Evolutionary conservation across 2,797 vertebrate species (phyloP).

Genomic region (Odontamblyopus rebecca): DNA sequence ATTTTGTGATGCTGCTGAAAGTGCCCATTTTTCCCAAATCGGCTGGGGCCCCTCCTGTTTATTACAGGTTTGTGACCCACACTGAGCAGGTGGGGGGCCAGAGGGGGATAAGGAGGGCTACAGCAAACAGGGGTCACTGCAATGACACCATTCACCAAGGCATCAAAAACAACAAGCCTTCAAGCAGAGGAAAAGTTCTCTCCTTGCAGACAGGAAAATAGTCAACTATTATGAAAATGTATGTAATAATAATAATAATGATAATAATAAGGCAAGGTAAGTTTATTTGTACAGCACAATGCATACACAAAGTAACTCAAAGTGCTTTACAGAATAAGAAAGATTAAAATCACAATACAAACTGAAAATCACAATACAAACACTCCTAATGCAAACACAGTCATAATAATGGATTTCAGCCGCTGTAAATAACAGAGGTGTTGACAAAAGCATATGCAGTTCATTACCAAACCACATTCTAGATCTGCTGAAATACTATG

Average conservation of each 20-base stretch:
- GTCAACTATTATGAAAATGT: background rate
- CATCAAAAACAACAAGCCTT: conserved; percentile 68
- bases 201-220: conserved; percentile 23
- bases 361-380: too few species aligned
- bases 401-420: background rate
- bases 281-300: too few species aligned
- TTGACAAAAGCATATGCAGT: background rate
- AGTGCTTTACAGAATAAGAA: too few species aligned
- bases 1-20: conserved; percentile 73
- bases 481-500: background rate
- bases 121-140: conserved; percentile 74
- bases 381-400: too few species aligned
- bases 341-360: too few species aligned
- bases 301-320: too few species aligned
- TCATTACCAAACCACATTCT: background rate
- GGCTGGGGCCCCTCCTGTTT: conserved; percentile 76
- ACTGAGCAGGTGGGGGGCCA: conserved; percentile 59
- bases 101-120: conserved; percentile 43
- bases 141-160: conserved; percentile 75
- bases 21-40: conserved; percentile 78
- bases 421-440: background rate
- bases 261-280: too few species aligned
- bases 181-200: conserved; percentile 60
- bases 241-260: background rate
- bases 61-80: conserved; percentile 84